Percentiles rank a stretch among this genome's conserved stretches.
Evolutionary conservation across 2,113 vertebrate species (phyloP).

Genomic region (Eulemur macaco): DNA sequence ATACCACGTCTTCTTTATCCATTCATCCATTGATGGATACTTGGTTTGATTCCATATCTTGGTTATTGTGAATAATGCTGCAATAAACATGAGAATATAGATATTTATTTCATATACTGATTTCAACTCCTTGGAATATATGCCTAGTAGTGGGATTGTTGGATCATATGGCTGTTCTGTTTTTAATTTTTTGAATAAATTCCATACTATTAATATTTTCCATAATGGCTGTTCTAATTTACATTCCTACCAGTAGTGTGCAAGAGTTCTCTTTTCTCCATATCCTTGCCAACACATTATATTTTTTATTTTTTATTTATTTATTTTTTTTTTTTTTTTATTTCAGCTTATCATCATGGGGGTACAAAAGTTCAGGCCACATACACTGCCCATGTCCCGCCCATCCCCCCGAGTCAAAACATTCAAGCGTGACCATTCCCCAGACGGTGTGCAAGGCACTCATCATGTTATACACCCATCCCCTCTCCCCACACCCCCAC

Average conservation of each 20-base stretch:
- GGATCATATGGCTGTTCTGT: neutral
- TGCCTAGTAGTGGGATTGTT: neutral
- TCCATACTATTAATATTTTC: neutral
- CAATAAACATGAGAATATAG: neutral
- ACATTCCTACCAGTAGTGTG: neutral
- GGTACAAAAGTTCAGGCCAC: too few relatives aligned
- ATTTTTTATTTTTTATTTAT: too few relatives aligned
- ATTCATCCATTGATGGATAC: neutral
- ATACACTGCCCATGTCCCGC: too few relatives aligned
- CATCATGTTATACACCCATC: too few relatives aligned
- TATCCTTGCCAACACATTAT: neutral
- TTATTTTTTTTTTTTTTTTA: too few relatives aligned
- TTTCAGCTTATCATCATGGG: too few relatives aligned
- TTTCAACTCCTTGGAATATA: neutral
- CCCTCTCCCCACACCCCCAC: too few relatives aligned
- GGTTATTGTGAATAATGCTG: neutral
- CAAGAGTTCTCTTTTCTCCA: neutral
- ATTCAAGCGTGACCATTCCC: too few relatives aligned
- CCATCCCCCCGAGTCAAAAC: too few relatives aligned
- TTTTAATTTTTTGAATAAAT: neutral
- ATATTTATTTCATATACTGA: neutral
- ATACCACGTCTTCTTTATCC: neutral
- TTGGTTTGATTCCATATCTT: neutral
- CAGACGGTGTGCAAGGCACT: too few relatives aligned
- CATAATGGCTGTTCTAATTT: neutral